Evolutionary conservation across 92 coral and sea anemone genomes (phyloP), one percentile per base, ranked within the genome.

Genomic region (Diadumene lineata): DNA sequence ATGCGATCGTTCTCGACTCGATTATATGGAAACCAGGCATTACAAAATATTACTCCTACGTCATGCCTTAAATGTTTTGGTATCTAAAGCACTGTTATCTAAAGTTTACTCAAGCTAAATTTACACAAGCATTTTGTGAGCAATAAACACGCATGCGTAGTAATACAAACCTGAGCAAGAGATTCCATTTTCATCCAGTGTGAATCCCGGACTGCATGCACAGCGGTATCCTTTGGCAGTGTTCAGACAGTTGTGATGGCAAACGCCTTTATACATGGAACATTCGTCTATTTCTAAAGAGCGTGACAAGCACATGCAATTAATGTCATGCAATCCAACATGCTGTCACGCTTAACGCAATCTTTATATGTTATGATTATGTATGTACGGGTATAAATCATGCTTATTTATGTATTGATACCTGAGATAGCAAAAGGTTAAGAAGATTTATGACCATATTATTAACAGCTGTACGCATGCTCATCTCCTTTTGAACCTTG

Each of bases 231-330:
- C 98, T 66, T 81, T 76, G 0, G 97, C 83, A 27, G 97, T 91
- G 72, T 92, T 88, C 69, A 94, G 79, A 70, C 98, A 94, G 81
- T 90, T 91, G 91, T 94, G 98, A 76, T 94, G 98, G 76, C 98
- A 94, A 60, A 94, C 96, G 25, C 98, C 98, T 73, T 86, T 90
- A 62, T 88, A 94, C 83, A 85, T 72, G 67, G 87, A 60, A 80
- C 98, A 94, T 53, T 87, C 97, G 79, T 91, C 81, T 65, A 86
- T 82, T 84, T 83, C 98, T 91, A 83, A 26, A 72, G 63, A 72
- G 77, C 69, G 46, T 26, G 60, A 58, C 66, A 79, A 48, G 64
- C 75, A 80, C 74, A 64, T 58, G 65, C 66, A 66, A 80, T 30
- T 30, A 56, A 76, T 25, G 60, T 75, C 7, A 38, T 51, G 60